A percentile compares a stretch with the other conserved stretches of the same genome.
These are phyloP conservation scores for Trimorus sp. DNA, from an alignment of 2,888 invertebrate genomes.

Conservation along the genomic window DNA sequence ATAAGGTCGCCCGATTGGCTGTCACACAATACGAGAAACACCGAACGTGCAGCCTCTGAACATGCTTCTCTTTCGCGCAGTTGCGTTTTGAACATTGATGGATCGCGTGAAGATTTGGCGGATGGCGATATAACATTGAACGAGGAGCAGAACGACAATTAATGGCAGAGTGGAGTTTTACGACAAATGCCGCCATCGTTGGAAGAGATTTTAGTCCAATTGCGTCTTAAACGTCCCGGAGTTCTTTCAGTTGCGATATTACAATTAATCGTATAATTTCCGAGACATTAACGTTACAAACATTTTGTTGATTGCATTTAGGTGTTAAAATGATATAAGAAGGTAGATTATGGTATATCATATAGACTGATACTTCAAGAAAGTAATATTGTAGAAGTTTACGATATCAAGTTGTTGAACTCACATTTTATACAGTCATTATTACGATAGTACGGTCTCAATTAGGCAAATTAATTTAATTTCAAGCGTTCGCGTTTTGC, in stretches of 20 bases:
- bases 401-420: no score
- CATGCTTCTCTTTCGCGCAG: constrained; percentile 57
- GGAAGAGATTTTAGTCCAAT: constrained; percentile 64
- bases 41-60: constrained; percentile 60
- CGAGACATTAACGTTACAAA: not conserved
- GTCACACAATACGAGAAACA: constrained; percentile 58
- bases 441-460: no score
- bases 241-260: not conserved
- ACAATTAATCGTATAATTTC: constrained; percentile 5
- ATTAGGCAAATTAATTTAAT: no score
- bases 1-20: constrained; percentile 42
- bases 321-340: no score
- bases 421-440: no score
- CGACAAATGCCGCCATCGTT: constrained; percentile 61
- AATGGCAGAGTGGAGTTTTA: constrained; percentile 61
- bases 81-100: constrained; percentile 58
- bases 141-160: constrained; percentile 58
- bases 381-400: no score
- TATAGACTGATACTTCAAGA: no score
- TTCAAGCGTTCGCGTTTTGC: not conserved
- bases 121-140: constrained; percentile 64
- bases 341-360: no score
- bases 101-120: constrained; percentile 62
- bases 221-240: constrained; percentile 25
- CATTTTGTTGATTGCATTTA: not conserved